Conservation (phyloP, 2,113 vertebrate species). For the Ctenodactylus gundi region DNA sequence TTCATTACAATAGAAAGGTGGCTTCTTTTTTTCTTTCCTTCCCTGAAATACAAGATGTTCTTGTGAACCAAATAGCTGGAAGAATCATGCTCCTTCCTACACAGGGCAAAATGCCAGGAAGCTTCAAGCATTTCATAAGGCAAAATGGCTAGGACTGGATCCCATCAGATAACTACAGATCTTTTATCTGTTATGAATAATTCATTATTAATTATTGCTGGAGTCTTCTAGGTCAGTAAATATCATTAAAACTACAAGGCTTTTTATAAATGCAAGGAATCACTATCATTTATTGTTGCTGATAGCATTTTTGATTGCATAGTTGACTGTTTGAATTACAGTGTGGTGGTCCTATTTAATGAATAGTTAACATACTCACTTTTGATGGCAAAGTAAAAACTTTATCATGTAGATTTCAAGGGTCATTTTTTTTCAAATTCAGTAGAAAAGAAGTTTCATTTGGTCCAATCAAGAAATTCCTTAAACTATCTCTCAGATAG, state of each 20-base stretch:
- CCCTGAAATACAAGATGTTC: conserved; percentile 54
- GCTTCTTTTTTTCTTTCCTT: conserved; percentile 10
- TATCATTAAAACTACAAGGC: not conserved
- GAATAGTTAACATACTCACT: not conserved
- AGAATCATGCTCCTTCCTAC: conserved; percentile 30
- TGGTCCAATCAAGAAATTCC: not conserved
- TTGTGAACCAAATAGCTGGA: conserved; percentile 52
- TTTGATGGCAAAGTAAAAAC: not conserved
- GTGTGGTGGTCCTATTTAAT: not conserved
- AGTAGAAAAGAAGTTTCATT: conserved; percentile 35
- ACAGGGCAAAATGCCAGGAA: conserved; percentile 51
- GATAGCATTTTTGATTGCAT: not conserved
- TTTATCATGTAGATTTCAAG: not conserved
- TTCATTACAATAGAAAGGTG: conserved; percentile 12
- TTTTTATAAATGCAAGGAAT: not conserved
- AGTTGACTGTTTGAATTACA: not conserved
- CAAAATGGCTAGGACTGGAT: conserved; percentile 32
- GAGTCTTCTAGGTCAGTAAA: conserved; percentile 57
- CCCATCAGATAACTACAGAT: conserved; percentile 71
- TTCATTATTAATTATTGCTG: conserved; percentile 64
- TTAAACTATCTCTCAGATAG: not conserved
- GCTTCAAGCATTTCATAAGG: conserved; percentile 26
- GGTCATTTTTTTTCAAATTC: not conserved
- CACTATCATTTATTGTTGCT: not conserved
- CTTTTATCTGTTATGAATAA: conserved; percentile 65